Evolutionary conservation across 2,113 vertebrate genomes (phyloP).

Genomic region (Lipophrys pholis): DNA sequence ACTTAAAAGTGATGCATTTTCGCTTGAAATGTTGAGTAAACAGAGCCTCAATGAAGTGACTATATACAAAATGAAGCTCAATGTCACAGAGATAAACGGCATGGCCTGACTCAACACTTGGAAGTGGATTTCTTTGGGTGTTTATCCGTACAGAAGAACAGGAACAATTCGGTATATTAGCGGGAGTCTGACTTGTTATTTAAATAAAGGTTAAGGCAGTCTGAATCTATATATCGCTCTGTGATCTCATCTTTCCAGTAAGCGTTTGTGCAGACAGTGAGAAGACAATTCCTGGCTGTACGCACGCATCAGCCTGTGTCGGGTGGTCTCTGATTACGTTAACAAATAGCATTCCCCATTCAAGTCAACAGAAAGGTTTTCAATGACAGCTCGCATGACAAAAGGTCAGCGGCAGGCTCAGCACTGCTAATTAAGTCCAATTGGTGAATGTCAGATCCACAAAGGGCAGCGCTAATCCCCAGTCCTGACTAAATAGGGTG

Average conservation of each 20-base stretch:
- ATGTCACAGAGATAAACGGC: no score
- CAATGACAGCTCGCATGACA: conserved; percentile 83
- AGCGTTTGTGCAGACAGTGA: conserved; percentile 21
- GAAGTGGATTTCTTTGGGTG: no score
- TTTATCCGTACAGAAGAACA: no score
- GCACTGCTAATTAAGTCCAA: conserved; percentile 86
- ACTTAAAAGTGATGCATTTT: no score
- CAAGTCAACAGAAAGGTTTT: conserved; percentile 84
- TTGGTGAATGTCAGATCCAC: conserved; percentile 87
- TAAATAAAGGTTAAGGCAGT: no score
- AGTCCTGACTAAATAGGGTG: conserved; percentile 64
- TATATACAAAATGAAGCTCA: no score
- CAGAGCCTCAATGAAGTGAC: no score
- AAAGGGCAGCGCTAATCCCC: conserved; percentile 86
- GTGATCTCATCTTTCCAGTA: conserved; percentile 26
- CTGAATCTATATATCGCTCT: neutral
- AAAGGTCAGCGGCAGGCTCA: conserved; percentile 84
- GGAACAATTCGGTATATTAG: no score
- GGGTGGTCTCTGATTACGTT: conserved; percentile 74
- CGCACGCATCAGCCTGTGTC: conserved; percentile 31
- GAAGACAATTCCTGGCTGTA: conserved; percentile 20
- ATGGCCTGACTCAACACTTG: no score
- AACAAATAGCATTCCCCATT: conserved; percentile 83
- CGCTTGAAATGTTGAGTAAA: no score
- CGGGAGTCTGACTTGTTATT: neutral